Evolutionary conservation across 2,888 invertebrate genomes (phyloP).

Genomic region (Drosophila merina): DNA sequence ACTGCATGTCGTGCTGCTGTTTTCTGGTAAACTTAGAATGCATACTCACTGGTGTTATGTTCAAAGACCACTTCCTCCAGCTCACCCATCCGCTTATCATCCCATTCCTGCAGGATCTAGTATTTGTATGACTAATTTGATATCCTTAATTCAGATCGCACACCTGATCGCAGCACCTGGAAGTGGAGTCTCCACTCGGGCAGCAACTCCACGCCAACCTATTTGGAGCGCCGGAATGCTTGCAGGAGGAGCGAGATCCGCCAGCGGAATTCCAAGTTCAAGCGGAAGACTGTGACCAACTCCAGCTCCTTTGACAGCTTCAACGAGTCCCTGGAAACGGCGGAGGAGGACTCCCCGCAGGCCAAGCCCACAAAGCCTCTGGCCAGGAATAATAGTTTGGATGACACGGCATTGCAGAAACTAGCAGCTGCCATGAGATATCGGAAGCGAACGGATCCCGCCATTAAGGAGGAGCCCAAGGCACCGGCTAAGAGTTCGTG

Average conservation of each 20-base stretch:
- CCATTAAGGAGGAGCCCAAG: constrained; percentile 26
- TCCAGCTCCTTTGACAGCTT: constrained; percentile 82
- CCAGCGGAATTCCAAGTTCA: constrained; percentile 82
- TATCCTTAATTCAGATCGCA: constrained; percentile 77
- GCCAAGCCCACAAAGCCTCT: constrained; percentile 56
- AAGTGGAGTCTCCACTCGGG: constrained; percentile 85
- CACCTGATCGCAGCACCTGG: constrained; percentile 84
- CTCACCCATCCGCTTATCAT: constrained; percentile 20
- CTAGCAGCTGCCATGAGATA: constrained; percentile 62
- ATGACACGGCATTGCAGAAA: constrained; percentile 80
- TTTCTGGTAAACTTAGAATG: constrained; percentile 19
- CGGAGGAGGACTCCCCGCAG: constrained; percentile 29
- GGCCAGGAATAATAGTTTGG: constrained; percentile 74
- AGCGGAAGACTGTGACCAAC: constrained; percentile 82
- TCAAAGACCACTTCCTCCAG: constrained; percentile 7
- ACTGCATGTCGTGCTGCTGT: constrained; percentile 18
- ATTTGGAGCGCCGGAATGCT: constrained; percentile 92
- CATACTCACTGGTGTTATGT: constrained; percentile 38
- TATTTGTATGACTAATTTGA: neutral
- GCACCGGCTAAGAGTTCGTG: constrained; percentile 45
- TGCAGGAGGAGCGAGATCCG: constrained; percentile 87
- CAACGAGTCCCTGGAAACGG: constrained; percentile 73
- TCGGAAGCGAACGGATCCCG: constrained; percentile 41
- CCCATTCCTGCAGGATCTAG: neutral
- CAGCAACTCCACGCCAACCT: constrained; percentile 92